These are phyloP conservation scores for Schizothorax lantsangensis DNA, from an alignment of 2,797 vertebrate species.

Conservation along the genomic window DNA sequence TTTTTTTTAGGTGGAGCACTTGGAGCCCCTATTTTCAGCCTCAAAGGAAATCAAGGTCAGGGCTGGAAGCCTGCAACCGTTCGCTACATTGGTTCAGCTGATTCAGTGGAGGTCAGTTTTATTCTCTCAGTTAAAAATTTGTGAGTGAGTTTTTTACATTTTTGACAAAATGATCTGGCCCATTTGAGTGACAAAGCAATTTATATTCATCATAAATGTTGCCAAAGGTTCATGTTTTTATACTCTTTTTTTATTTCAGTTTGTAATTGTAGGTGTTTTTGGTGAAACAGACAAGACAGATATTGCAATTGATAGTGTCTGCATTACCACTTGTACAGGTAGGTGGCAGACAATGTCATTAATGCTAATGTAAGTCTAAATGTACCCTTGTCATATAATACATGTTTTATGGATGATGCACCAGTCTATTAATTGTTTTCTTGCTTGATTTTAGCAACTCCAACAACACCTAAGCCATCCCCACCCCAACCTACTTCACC, in stretches of 20 bases:
- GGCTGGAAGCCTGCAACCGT: slow-evolving; percentile 73
- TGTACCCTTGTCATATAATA: not conserved
- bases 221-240: not conserved
- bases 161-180: not conserved
- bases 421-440: not conserved
- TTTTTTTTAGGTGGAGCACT: slow-evolving; percentile 60
- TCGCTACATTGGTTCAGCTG: slow-evolving; percentile 67
- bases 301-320: slow-evolving; percentile 83
- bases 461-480: slow-evolving; percentile 40
- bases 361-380: not conserved
- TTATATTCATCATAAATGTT: not conserved
- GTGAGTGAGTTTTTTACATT: not conserved
- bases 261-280: slow-evolving; percentile 78
- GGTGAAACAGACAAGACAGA: slow-evolving; percentile 77
- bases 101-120: slow-evolving; percentile 71
- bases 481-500: slow-evolving; percentile 43
- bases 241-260: slow-evolving; percentile 72
- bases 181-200: not conserved
- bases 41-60: slow-evolving; percentile 76
- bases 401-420: not conserved
- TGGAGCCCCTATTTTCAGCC: slow-evolving; percentile 64
- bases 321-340: slow-evolving; percentile 78
- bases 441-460: slow-evolving; percentile 37
- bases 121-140: not conserved
- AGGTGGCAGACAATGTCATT: slow-evolving; percentile 48